These are phyloP conservation scores for Julus scanicus DNA, from an alignment of 2,888 invertebrate genomes.

Conservation along the genomic window DNA sequence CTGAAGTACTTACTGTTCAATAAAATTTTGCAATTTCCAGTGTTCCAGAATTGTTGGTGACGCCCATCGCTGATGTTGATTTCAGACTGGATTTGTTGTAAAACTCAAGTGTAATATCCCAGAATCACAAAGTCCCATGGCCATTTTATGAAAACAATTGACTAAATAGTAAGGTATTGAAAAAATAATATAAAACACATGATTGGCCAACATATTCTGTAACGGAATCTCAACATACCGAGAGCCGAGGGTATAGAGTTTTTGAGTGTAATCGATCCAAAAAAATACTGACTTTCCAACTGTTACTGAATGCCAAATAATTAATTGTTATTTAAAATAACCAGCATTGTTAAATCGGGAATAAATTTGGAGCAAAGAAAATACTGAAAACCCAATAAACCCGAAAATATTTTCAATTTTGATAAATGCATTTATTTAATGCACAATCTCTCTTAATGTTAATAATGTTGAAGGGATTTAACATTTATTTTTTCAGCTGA, in stretches of 20 bases:
- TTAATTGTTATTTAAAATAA: not conserved
- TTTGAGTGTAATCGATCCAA: not conserved
- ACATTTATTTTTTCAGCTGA: no score
- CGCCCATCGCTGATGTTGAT: not conserved
- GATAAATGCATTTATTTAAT: no score
- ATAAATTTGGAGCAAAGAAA: not conserved
- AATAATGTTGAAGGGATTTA: no score
- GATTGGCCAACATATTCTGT: slow-evolving; percentile 5
- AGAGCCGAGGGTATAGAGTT: not conserved
- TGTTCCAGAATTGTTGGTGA: not conserved
- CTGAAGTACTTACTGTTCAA: not conserved
- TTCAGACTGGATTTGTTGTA: not conserved
- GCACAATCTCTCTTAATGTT: no score
- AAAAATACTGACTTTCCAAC: not conserved
- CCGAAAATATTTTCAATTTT: not conserved
- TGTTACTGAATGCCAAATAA: not conserved
- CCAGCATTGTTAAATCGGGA: not conserved
- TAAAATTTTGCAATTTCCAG: not conserved
- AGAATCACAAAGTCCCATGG: not conserved
- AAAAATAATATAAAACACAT: not conserved
- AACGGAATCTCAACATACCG: not conserved
- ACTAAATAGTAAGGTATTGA: not conserved
- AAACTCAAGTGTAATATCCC: not conserved
- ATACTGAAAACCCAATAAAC: not conserved
- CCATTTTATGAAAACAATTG: not conserved